These are phyloP conservation scores for Agrotis ipsilon DNA, from an alignment of 2,888 invertebrate genomes.

Conservation along the genomic window DNA sequence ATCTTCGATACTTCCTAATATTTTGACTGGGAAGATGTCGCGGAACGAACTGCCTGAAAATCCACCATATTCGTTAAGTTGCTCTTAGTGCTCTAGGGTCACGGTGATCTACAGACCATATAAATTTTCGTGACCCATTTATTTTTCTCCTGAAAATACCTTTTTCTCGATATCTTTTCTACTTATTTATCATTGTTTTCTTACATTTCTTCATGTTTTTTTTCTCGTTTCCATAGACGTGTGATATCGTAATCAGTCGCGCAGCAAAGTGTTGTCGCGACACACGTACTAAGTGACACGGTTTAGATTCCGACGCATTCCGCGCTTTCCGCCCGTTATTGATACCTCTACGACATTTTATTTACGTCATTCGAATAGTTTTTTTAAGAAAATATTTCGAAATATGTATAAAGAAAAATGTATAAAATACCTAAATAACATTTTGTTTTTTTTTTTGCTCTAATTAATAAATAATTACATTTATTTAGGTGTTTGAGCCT, in stretches of 20 bases:
- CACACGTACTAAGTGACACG: slow-evolving; percentile 66
- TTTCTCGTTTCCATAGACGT: neutral
- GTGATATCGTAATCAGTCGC: slow-evolving; percentile 20
- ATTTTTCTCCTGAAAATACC: neutral
- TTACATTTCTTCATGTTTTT: neutral
- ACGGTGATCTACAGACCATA: too few species aligned
- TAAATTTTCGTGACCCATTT: too few species aligned
- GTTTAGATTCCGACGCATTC: slow-evolving; percentile 65
- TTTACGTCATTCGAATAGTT: slow-evolving; percentile 6
- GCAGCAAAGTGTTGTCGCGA: slow-evolving; percentile 25
- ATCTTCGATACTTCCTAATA: too few species aligned
- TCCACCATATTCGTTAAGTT: too few species aligned
- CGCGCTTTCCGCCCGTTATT: slow-evolving; percentile 34
- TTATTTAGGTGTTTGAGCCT: too few species aligned
- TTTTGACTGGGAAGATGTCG: too few species aligned
- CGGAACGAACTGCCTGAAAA: too few species aligned
- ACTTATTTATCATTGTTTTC: neutral
- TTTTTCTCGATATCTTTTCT: too few species aligned
- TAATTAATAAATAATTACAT: too few species aligned
- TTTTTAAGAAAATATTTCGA: neutral
- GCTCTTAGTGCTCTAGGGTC: too few species aligned
- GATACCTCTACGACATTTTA: slow-evolving; percentile 17
- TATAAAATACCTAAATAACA: too few species aligned
- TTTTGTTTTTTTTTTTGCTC: too few species aligned
- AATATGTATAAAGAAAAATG: neutral